These are phyloP conservation scores for Dromas ardeola DNA, from an alignment of 2,113 vertebrate species.

Conservation along the genomic window DNA sequence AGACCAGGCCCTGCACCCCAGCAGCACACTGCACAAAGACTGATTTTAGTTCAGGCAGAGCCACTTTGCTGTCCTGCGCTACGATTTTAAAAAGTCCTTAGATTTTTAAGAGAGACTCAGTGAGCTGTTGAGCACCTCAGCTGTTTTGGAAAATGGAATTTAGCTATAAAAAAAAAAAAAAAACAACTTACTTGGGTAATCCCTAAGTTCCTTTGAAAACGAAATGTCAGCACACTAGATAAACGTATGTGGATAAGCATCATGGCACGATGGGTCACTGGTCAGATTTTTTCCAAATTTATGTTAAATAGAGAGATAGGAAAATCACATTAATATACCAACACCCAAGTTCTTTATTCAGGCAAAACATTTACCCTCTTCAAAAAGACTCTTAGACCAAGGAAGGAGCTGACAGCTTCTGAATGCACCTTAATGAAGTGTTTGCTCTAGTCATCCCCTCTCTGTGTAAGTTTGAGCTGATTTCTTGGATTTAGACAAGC, in stretches of 20 bases:
- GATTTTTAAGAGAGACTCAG: not conserved
- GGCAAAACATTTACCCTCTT: not conserved
- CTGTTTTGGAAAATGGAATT: not conserved
- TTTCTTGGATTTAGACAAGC: not conserved
- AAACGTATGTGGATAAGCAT: not conserved
- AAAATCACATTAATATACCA: slow-evolving; percentile 14
- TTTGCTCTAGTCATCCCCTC: not conserved
- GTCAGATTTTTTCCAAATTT: not conserved
- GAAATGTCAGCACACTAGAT: not conserved
- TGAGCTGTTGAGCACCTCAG: not conserved
- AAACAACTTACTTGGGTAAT: not conserved
- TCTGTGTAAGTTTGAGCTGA: not conserved
- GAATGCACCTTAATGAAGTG: not conserved
- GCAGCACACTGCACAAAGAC: not conserved
- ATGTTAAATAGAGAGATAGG: not conserved
- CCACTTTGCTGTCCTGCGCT: not conserved
- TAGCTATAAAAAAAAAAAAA: not conserved
- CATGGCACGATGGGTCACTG: not conserved
- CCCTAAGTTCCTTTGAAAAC: not conserved
- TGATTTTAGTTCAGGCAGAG: slow-evolving; percentile 19
- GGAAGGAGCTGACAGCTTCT: not conserved
- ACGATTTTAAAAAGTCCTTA: not conserved
- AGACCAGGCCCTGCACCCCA: slow-evolving; percentile 17
- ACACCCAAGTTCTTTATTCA: not conserved
- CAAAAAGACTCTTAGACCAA: not conserved